Percentiles rank a stretch among this genome's conserved stretches.
These are phyloP conservation scores for Fistularia tabacaria DNA, from an alignment of 2,797 vertebrate genomes.

Conservation along the genomic window DNA sequence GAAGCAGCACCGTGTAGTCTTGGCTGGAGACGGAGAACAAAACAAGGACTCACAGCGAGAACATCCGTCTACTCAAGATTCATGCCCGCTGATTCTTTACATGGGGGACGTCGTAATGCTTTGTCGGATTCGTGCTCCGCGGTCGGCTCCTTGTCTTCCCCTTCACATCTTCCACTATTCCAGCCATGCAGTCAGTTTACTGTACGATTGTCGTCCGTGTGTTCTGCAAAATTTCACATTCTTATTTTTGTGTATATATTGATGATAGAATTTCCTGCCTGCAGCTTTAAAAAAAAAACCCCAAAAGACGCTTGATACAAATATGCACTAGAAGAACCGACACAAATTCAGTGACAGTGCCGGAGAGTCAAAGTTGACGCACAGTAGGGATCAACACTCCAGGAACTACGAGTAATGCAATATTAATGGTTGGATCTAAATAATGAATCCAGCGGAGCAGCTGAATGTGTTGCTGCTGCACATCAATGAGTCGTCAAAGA, in stretches of 20 bases:
- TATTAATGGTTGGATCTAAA: constrained; percentile 51
- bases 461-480: constrained; percentile 17
- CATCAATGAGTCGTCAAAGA: constrained; percentile 11
- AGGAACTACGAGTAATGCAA: constrained; percentile 36
- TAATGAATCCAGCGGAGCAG: constrained; percentile 51
- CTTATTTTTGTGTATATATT: not conserved
- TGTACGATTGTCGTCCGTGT: not conserved
- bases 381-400: constrained; percentile 22
- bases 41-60: too few relatives aligned
- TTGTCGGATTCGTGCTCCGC: not conserved
- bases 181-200: not conserved
- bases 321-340: constrained; percentile 4
- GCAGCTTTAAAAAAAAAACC: constrained; percentile 8
- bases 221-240: constrained; percentile 6
- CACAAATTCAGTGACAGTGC: constrained; percentile 16
- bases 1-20: too few relatives aligned
- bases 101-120: not conserved
- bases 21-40: too few relatives aligned
- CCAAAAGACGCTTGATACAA: not conserved
- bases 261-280: constrained; percentile 8
- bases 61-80: not conserved
- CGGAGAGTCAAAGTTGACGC: constrained; percentile 42
- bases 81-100: not conserved
- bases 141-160: not conserved
- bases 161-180: constrained; percentile 3